Conservation (phyloP, 2,888 invertebrate genomes). For the Thymelicus lineola region DNA sequence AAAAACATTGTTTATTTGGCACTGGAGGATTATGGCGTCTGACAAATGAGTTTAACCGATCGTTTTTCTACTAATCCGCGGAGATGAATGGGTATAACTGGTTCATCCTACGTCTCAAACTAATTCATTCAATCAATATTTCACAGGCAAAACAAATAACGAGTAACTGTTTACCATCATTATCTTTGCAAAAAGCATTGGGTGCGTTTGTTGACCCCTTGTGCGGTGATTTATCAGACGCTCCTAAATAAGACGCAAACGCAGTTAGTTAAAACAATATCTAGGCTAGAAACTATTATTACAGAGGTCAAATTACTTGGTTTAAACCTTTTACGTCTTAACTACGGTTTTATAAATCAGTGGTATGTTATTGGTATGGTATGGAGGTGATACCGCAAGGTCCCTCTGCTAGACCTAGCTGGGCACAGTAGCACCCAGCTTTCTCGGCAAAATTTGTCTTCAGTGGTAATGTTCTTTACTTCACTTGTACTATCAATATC, state of each 20-base stretch:
- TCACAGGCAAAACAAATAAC: slow-evolving; percentile 36
- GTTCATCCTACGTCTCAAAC: slow-evolving; percentile 37
- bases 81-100: slow-evolving; percentile 30
- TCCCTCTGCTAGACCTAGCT: no score
- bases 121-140: slow-evolving; percentile 45
- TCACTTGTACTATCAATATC: no score
- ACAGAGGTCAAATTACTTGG: no score
- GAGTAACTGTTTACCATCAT: slow-evolving; percentile 43
- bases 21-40: slow-evolving; percentile 17
- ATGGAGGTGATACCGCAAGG: no score
- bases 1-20: slow-evolving; percentile 6
- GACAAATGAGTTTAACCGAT: slow-evolving; percentile 24
- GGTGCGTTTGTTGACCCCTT: slow-evolving; percentile 44
- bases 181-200: slow-evolving; percentile 39
- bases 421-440: no score
- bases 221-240: slow-evolving; percentile 40
- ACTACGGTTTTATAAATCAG: no score
- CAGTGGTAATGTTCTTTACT: no score
- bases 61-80: slow-evolving; percentile 31
- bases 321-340: no score
- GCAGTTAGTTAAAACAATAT: slow-evolving; percentile 3
- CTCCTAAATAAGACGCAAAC: slow-evolving; percentile 25
- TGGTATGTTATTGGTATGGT: no score
- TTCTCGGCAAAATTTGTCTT: no score
- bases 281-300: neutral